A percentile compares a stretch with the other conserved stretches of the same genome.
Evolutionary conservation across 1,140 invertebrate species (phyloP).

Genomic region (Dendrolimus punctatus): DNA sequence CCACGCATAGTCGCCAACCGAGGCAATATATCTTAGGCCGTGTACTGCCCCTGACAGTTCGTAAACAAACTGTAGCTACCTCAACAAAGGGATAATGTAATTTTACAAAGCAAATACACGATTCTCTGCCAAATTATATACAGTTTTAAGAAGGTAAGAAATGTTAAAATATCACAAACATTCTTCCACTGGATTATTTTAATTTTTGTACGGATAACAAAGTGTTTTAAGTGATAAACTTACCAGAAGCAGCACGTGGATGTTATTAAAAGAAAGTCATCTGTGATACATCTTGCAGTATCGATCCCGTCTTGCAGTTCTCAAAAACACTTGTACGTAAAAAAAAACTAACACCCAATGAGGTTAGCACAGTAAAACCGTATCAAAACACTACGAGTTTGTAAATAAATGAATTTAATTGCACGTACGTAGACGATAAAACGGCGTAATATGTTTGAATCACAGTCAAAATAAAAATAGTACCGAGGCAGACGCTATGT

Average conservation of each 20-base stretch:
- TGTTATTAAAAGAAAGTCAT: slow-evolving; percentile 54
- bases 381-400: slow-evolving; percentile 30
- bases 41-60: slow-evolving; percentile 70
- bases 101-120: slow-evolving; percentile 26
- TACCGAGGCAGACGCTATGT: slow-evolving; percentile 57
- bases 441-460: slow-evolving; percentile 39
- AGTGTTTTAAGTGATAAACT: slow-evolving; percentile 16
- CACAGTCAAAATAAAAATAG: slow-evolving; percentile 70
- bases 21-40: slow-evolving; percentile 71
- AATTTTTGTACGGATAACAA: too few relatives aligned
- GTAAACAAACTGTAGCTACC: slow-evolving; percentile 71
- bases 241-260: slow-evolving; percentile 49
- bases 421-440: slow-evolving; percentile 26
- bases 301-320: slow-evolving; percentile 67
- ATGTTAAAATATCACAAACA: too few relatives aligned
- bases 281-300: slow-evolving; percentile 69
- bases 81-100: slow-evolving; percentile 52
- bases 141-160: neutral
- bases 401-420: slow-evolving; percentile 38
- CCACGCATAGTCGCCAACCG: slow-evolving; percentile 71
- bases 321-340: slow-evolving; percentile 57
- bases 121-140: slow-evolving; percentile 9
- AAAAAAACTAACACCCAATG: slow-evolving; percentile 47
- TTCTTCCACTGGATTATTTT: too few relatives aligned
- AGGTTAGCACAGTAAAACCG: slow-evolving; percentile 61